Evolutionary conservation across 2,888 invertebrate species (phyloP).

Genomic region (Mellilla xanthometata): DNA sequence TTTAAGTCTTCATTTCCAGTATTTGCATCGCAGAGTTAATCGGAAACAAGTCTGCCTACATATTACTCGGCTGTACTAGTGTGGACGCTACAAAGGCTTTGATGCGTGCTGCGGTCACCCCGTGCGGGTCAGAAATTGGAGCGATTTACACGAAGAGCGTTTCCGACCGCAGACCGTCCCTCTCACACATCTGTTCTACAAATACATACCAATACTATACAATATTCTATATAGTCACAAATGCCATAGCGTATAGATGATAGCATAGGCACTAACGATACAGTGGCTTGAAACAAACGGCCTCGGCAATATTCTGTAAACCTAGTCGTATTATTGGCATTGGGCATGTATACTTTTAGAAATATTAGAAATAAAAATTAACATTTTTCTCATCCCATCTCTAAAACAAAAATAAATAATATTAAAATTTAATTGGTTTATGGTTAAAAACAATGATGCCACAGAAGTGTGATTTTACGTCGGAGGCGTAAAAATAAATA

Average conservation of each 20-base stretch:
- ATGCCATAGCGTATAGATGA: background rate
- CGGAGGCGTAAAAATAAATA: too few relatives aligned
- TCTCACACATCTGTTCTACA: conserved; percentile 18
- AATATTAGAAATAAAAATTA: too few relatives aligned
- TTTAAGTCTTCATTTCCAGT: conserved; percentile 37
- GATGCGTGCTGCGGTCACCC: conserved; percentile 73
- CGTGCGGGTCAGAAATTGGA: conserved; percentile 73
- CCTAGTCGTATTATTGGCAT: too few relatives aligned
- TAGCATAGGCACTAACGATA: conserved; percentile 4
- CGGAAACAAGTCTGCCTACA: conserved; percentile 41
- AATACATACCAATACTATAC: conserved; percentile 6
- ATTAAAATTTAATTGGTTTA: too few relatives aligned
- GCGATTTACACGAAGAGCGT: conserved; percentile 62
- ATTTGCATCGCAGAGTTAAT: conserved; percentile 41
- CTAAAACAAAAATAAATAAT: too few relatives aligned
- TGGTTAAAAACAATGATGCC: too few relatives aligned
- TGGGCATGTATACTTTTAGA: too few relatives aligned
- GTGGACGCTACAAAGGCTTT: conserved; percentile 68
- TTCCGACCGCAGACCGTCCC: conserved; percentile 44
- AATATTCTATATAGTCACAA: background rate
- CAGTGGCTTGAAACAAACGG: background rate
- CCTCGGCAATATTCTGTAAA: conserved; percentile 8
- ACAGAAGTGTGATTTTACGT: too few relatives aligned
- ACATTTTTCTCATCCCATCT: too few relatives aligned
- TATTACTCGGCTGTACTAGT: conserved; percentile 40